A percentile compares a stretch with the other conserved stretches of the same genome.
Evolutionary conservation across 2,113 vertebrate genomes (phyloP).

Genomic region (Cyprinodon tularosa): DNA sequence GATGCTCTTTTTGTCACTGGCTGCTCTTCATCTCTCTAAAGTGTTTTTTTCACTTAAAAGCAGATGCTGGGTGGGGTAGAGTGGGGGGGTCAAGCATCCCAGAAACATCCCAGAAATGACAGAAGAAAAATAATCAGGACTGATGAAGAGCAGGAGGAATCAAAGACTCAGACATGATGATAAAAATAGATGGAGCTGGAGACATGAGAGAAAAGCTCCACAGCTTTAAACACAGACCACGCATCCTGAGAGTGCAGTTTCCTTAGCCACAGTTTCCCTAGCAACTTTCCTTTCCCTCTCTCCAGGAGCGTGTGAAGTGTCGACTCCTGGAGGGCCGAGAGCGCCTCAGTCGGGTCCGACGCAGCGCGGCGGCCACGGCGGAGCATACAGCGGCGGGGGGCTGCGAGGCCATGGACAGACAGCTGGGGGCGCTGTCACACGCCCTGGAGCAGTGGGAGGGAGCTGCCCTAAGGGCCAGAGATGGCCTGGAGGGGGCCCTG

Average conservation of each 20-base stretch:
- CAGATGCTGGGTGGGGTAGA: neutral
- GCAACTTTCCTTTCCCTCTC: slow-evolving; percentile 79
- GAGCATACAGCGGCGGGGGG: slow-evolving; percentile 85
- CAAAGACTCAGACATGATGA: slow-evolving; percentile 8
- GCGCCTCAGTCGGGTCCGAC: slow-evolving; percentile 86
- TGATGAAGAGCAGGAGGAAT: slow-evolving; percentile 18
- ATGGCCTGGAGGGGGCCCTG: slow-evolving; percentile 82
- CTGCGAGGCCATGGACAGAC: slow-evolving; percentile 85
- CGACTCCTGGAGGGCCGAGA: slow-evolving; percentile 85
- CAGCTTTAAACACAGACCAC: slow-evolving; percentile 61
- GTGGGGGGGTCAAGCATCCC: too few relatives aligned
- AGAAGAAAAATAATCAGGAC: slow-evolving; percentile 32
- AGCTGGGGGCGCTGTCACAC: slow-evolving; percentile 88
- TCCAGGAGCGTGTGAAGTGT: slow-evolving; percentile 92
- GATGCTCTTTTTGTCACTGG: slow-evolving; percentile 25
- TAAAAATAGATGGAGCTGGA: slow-evolving; percentile 14
- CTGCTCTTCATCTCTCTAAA: slow-evolving; percentile 30
- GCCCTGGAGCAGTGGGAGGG: slow-evolving; percentile 96
- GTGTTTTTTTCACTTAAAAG: slow-evolving; percentile 52
- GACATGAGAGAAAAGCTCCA: neutral
- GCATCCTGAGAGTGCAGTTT: slow-evolving; percentile 41
- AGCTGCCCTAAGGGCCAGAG: slow-evolving; percentile 79
- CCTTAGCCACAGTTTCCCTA: slow-evolving; percentile 83
- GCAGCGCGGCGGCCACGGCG: slow-evolving; percentile 80
- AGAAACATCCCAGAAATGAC: neutral